phyloP scores from a whole-genome alignment of 2,888 invertebrate species.

The Drosophila neonasuta region DNA sequence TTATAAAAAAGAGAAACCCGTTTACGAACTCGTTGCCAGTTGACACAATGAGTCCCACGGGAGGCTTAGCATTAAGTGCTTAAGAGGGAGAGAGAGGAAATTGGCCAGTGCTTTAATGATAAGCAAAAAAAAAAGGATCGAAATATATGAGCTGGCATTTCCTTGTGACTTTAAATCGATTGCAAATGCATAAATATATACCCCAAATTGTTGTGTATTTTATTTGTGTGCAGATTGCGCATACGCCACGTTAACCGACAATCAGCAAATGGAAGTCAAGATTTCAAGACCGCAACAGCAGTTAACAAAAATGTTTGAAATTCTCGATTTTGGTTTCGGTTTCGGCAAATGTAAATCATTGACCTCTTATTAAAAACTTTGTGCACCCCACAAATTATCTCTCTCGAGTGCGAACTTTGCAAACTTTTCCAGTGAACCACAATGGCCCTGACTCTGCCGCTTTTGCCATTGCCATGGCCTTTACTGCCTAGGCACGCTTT shows the following conservation, averaged over 20 bases:
- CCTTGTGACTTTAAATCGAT: conserved; percentile 7
- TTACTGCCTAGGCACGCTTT: conserved; percentile 43
- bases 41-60: conserved; percentile 54
- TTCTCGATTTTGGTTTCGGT: conserved; percentile 14
- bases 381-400: conserved; percentile 64
- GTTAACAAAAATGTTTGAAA: conserved; percentile 24
- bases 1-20: conserved; percentile 31
- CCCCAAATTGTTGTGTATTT: background rate
- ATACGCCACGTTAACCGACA: conserved; percentile 28
- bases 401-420: conserved; percentile 66
- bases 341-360: conserved; percentile 67
- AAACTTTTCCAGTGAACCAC: conserved; percentile 59
- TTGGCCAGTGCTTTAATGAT: conserved; percentile 49
- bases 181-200: background rate
- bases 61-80: conserved; percentile 38
- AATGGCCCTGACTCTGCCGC: conserved; percentile 49
- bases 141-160: conserved; percentile 23
- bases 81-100: conserved; percentile 28
- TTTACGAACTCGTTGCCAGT: conserved; percentile 44
- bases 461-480: no score
- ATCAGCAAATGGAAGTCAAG: conserved; percentile 25
- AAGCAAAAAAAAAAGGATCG: conserved; percentile 39
- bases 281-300: conserved; percentile 26
- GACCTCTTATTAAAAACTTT: conserved; percentile 77
- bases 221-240: conserved; percentile 12